Percentiles rank a stretch among this genome's conserved stretches.
phyloP scores from a whole-genome alignment of 2,888 invertebrate species.

The Idaea aversata region DNA sequence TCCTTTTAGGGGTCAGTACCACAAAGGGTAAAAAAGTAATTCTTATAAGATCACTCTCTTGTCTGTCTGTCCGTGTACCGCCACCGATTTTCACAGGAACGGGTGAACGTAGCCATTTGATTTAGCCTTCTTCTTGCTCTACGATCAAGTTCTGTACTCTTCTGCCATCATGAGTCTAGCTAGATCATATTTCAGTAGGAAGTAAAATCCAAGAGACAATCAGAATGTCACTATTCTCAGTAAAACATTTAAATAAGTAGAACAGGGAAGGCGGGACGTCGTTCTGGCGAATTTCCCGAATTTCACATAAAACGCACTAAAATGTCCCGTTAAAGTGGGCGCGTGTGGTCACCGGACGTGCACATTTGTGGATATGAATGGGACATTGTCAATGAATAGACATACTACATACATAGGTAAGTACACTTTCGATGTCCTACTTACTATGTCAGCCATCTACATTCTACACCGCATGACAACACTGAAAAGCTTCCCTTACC shows the following conservation, averaged over 20 bases:
- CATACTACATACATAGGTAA: neutral
- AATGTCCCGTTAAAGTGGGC: conserved; percentile 52
- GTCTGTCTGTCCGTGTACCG: no score
- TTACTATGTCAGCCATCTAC: neutral
- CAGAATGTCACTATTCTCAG: conserved; percentile 53
- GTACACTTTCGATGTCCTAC: neutral
- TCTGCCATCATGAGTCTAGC: no score
- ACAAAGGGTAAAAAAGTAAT: no score
- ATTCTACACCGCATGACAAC: no score
- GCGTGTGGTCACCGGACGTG: conserved; percentile 69
- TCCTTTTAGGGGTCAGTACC: no score
- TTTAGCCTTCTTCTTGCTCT: no score
- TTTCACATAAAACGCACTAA: conserved; percentile 50
- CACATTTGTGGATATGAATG: conserved; percentile 36
- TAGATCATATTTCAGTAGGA: neutral
- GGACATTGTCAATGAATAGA: conserved; percentile 35
- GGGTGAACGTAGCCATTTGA: no score
- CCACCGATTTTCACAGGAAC: no score
- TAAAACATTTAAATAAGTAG: conserved; percentile 45
- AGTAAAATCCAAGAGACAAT: neutral
- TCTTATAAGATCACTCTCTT: no score
- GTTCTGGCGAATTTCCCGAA: conserved; percentile 60
- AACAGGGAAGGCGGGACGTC: conserved; percentile 42
- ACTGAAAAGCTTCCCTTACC: no score
- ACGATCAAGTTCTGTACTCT: no score